Evolutionary conservation across 2,113 vertebrate species (phyloP), one percentile per base, ranked within the genome.

Genomic region (Phalacrocorax brasilianus): DNA sequence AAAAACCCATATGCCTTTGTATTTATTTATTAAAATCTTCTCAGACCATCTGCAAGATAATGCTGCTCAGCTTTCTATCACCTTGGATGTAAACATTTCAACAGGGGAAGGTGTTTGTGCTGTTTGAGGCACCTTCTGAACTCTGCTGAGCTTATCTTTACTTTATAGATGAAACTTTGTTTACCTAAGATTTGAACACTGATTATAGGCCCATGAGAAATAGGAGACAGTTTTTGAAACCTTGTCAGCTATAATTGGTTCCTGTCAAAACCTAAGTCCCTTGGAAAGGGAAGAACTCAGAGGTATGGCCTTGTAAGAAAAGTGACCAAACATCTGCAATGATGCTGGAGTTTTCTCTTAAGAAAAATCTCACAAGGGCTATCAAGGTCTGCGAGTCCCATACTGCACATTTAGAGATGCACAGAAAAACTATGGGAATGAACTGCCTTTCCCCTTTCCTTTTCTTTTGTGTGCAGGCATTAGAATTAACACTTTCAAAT

Each of bases 31-130:
- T 78, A 93, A 93, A 96, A 89, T 63, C 20, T 91, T 73, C 79
- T 86, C 94, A 85, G 91, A 75, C 74, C 35, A 96, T 93, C 59
- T 66, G 49, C 63, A 86, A 94, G 89, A 95, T 91, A 93, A 97
- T 38, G 63, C 10, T 61, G 58, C 50, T 89, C 58, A 95, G 66
- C 38, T 88, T 97, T 95, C 82, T 94, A 56, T 88, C 75, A 91
- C 67, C 58, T 74, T 85, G 71, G 76, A 95, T 68, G 45, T 50
- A 97, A 97, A 95, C 85, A 96, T 66, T 85, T 93, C 89, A 97
- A 61, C n/a, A 91, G 58, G 53, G 96, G 40, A 66, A 85, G 89
- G 47, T 85, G 58, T 83, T 91, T 96, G 83, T 19, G 32, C 47
- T 91, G 47, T 85, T 92, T 78, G 73, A 96, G 80, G 45, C 75